Evolutionary conservation across 2,888 invertebrate genomes (phyloP), one percentile per base, ranked within the genome.

Genomic region (Lochmaea capreae): DNA sequence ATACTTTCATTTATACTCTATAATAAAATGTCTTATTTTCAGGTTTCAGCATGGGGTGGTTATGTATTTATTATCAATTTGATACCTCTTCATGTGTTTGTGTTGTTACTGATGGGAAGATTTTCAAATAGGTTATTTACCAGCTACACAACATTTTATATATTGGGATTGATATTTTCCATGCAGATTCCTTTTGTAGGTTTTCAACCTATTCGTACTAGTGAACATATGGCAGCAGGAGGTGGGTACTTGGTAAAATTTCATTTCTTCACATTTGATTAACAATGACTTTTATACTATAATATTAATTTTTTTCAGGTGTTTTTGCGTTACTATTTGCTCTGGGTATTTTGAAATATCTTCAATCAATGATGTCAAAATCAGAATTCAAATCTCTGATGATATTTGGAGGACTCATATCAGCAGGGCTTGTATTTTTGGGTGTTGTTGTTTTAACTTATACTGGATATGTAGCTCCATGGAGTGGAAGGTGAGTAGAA

Each of bases 31-130:
- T 70, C 16, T 33, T 71, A 46, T 46, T 74, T 86, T 89, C 85
- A 95, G 95, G 94, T 99, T 2, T 99, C 98, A 76, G 99, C 99
- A 79, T 99, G 99, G 99, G 99, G 99, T 81, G 99, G 99, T 78
- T 99, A 99, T 86, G 99, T 99, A 57, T 99, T 99, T 87, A 99
- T 99, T 83, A 99, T 99, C 85, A 99, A 99, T 88, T 89, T 99
- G 84, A 99, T 99, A 80, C 99, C 99, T 0, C 91, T 99, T 12
- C 99, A 99, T 85, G 98, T 98, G 5, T 98, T 99, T 88, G 94
- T 94, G 2, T 89, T 99, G 57, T 89, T 99, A 61, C 88, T 98
- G 62, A 98, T 99, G 97, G 99, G 98, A 57, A 90, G 98, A 69
- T 99, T 94, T 88, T 98, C 98, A 1, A 93, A 94, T 84, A 91